A percentile compares a stretch with the other conserved stretches of the same genome.
Conservation (phyloP, 2,888 invertebrate species). For the Conomelus anceps region DNA sequence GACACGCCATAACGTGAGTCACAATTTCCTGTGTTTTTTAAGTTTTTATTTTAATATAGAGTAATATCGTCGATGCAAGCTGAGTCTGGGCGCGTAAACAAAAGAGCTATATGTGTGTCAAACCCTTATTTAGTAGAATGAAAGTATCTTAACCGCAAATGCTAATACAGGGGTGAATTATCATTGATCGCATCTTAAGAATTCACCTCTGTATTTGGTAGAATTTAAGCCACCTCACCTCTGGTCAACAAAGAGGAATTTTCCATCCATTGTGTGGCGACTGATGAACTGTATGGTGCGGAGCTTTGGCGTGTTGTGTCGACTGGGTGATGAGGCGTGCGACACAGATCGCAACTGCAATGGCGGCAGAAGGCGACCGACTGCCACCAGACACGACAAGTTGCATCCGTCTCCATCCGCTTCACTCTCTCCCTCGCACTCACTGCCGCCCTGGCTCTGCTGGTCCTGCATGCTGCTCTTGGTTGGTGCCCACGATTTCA, state of each 20-base stretch:
- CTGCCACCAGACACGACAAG: constrained; percentile 81
- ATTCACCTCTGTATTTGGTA: no score
- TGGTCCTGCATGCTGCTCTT: constrained; percentile 54
- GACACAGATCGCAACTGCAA: constrained; percentile 27
- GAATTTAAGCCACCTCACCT: constrained; percentile 54
- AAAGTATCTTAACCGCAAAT: no score
- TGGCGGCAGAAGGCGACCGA: constrained; percentile 65
- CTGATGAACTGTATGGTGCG: constrained; percentile 70
- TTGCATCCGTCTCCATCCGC: constrained; percentile 54
- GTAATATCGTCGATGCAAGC: no score
- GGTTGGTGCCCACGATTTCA: constrained; percentile 87
- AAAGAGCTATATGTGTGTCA: no score
- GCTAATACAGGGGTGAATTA: neutral
- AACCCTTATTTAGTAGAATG: no score
- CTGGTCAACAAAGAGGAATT: constrained; percentile 88
- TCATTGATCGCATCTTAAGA: neutral
- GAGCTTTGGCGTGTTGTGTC: constrained; percentile 46
- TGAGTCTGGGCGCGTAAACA: no score
- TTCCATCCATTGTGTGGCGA: constrained; percentile 81
- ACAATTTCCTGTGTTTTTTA: no score
- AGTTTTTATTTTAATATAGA: no score
- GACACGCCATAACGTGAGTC: no score
- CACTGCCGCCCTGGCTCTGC: constrained; percentile 47
- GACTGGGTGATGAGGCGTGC: constrained; percentile 26
- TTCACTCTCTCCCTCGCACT: constrained; percentile 41